Evolutionary conservation across 2,113 vertebrate genomes (phyloP), one percentile per base, ranked within the genome.

Genomic region (Spea bombifrons): DNA sequence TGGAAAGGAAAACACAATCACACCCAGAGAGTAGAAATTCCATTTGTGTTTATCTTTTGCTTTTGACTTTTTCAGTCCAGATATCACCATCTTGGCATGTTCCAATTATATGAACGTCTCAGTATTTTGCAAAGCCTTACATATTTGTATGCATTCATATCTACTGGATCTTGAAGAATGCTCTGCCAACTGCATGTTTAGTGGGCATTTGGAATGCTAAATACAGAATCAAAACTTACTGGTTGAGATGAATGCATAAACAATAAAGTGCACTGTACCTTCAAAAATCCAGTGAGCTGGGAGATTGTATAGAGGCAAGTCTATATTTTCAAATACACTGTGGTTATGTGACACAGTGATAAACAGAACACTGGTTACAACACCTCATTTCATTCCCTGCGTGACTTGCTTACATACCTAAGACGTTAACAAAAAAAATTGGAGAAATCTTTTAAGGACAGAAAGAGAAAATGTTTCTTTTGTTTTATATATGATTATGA

Each of bases 1-100:
- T 73, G 55, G 12, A 73, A 59, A 73, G 55, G 55, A 73, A 73
- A 73, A 69, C 47, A 68, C 45, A 48, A 68, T 69, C 55, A n/a
- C 48, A 53, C 49, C 69, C 69, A 69, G 49, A 71, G 71, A 73
- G 43, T 4, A 61, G 71, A 61, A 73, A 73, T 73, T 73, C 5
- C 44, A 73, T 73, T 73, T 73, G 55, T 73, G 71, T 16, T 73
- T 73, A 61, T 73, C 71, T 59, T 47, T 15, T 69, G 10, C 13
- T 15, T 68, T 49, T 49, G 48, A 69, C 67, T 69, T 49, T 64
- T 16, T 64, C 61, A 49, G 13, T 69, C 46, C 16, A 52, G 49
- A 53, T 57, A n/a, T n/a, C 30, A 3, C 44, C 46, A 46, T n/a
- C 45, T 68, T 48, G 43, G 66, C 44, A 68, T 68, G 66, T 46